Evolutionary conservation across 2,888 invertebrate species (phyloP).

Genomic region (Dorcus hopei): DNA sequence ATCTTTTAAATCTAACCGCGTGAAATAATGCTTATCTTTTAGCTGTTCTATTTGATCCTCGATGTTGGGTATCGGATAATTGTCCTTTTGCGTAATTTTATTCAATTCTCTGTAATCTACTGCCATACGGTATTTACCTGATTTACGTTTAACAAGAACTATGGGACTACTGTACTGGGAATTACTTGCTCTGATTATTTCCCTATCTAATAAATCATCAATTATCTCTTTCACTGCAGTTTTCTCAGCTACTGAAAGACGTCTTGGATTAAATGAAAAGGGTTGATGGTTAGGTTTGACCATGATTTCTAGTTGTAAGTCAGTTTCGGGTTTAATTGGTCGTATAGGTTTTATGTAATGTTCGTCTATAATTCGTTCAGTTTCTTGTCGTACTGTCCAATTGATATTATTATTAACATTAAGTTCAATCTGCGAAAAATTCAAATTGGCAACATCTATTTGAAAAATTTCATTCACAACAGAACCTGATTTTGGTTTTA

Average conservation of each 20-base stretch:
- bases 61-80: background rate
- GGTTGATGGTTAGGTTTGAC: background rate
- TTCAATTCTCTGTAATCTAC: background rate
- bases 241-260: background rate
- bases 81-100: background rate
- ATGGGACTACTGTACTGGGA: background rate
- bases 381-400: too few relatives aligned
- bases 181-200: background rate
- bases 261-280: background rate
- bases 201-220: background rate
- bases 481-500: too few relatives aligned
- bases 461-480: too few relatives aligned
- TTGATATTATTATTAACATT: too few relatives aligned
- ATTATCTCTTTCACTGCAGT: background rate
- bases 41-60: background rate
- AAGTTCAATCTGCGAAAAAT: too few relatives aligned
- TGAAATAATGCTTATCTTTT: background rate
- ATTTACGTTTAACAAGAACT: background rate
- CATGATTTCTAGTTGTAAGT: too few relatives aligned
- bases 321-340: too few relatives aligned
- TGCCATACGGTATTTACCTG: background rate
- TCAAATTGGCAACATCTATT: too few relatives aligned
- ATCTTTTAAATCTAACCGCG: background rate
- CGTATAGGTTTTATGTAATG: too few relatives aligned
- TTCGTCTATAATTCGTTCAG: too few relatives aligned